Evolutionary conservation across 2,888 invertebrate species (phyloP).

Genomic region (Patella ulyssiponensis): DNA sequence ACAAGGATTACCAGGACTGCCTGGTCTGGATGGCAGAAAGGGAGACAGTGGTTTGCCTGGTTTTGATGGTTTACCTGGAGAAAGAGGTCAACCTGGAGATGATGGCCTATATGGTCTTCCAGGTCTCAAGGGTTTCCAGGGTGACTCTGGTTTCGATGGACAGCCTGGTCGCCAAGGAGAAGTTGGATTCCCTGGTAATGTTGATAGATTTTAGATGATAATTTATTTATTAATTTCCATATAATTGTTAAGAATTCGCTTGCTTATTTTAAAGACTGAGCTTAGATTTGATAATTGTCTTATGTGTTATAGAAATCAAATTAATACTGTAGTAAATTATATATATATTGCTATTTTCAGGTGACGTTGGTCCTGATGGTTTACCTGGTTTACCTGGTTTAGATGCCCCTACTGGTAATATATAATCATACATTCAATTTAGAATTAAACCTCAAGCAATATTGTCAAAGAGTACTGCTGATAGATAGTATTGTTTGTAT

Average conservation of each 20-base stretch:
- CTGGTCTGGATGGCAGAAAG: conserved; percentile 29
- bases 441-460: no score
- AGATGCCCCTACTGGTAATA: background rate
- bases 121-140: conserved; percentile 31
- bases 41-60: conserved; percentile 40
- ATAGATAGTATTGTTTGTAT: no score
- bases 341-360: background rate
- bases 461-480: no score
- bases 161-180: conserved; percentile 75
- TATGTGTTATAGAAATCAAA: background rate
- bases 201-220: background rate
- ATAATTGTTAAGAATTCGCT: background rate
- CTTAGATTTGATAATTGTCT: no score
- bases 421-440: no score
- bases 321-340: background rate
- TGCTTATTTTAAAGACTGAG: background rate
- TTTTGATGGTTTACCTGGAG: conserved; percentile 45
- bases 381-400: conserved; percentile 27
- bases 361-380: conserved; percentile 22
- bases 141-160: conserved; percentile 67
- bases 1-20: conserved; percentile 33
- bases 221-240: background rate
- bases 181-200: conserved; percentile 13
- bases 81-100: conserved; percentile 26
- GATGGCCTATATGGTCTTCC: conserved; percentile 45